Percentiles rank a stretch among this genome's conserved stretches.
Evolutionary conservation across 2,797 vertebrate species (phyloP).

Genomic region (Malurus splendens): DNA sequence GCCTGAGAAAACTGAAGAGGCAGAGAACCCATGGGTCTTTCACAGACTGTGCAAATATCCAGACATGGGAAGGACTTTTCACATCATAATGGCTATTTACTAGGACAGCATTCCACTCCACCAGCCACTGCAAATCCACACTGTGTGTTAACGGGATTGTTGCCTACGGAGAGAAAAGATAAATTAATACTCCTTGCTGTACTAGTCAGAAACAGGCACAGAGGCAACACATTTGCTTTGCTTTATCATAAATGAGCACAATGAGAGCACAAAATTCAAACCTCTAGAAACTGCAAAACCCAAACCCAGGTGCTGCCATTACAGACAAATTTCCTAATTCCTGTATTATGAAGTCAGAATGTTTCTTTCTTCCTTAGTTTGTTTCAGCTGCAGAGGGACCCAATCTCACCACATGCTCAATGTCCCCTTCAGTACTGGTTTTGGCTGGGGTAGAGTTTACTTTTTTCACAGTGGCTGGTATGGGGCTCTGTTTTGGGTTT

Average conservation of each 20-base stretch:
- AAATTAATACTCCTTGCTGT: neutral
- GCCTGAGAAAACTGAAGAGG: constrained; percentile 95
- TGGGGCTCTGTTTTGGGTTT: neutral
- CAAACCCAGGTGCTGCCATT: neutral
- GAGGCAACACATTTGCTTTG: neutral
- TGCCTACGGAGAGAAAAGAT: constrained; percentile 69
- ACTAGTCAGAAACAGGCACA: neutral
- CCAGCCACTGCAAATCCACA: constrained; percentile 95
- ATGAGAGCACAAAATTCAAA: neutral
- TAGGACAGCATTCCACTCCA: constrained; percentile 93
- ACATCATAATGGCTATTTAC: constrained; percentile 97
- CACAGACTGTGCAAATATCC: constrained; percentile 96
- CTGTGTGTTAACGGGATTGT: constrained; percentile 87
- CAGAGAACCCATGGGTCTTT: constrained; percentile 98
- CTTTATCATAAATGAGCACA: neutral
- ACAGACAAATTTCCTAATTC: neutral
- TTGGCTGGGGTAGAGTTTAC: neutral
- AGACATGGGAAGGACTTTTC: constrained; percentile 96
- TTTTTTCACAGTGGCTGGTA: neutral
- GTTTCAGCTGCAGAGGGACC: neutral
- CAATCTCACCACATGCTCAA: neutral
- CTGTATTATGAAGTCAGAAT: neutral
- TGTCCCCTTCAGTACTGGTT: neutral
- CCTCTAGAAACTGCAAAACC: neutral
- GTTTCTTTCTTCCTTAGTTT: neutral